Conservation (phyloP, 2,113 vertebrate genomes). For the Perca flavescens region DNA sequence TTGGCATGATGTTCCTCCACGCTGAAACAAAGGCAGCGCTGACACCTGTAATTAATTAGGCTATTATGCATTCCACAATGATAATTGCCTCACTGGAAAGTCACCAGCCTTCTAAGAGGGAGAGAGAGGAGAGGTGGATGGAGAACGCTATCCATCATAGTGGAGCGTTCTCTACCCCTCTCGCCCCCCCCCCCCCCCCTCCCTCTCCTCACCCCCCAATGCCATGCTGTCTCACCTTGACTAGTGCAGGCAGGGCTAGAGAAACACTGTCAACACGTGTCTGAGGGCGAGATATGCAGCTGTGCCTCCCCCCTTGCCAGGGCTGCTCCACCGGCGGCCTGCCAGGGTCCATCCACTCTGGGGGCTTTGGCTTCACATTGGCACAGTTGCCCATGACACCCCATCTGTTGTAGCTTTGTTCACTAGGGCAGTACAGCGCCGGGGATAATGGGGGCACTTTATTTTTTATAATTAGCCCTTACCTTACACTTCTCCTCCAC, state of each 20-base stretch:
- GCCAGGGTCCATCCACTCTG: constrained; percentile 73
- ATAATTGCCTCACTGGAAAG: constrained; percentile 99
- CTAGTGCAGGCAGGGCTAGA: constrained; percentile 76
- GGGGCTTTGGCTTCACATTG: constrained; percentile 74
- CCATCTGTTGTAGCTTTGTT: constrained; percentile 80
- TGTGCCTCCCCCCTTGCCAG: constrained; percentile 59
- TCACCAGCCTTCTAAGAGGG: constrained; percentile 93
- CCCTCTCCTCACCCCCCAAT: constrained; percentile 30
- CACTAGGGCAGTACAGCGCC: constrained; percentile 64
- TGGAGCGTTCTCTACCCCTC: constrained; percentile 71
- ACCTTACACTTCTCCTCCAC: constrained; percentile 68
- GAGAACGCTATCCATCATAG: constrained; percentile 93
- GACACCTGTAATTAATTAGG: constrained; percentile 99
- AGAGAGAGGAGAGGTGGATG: constrained; percentile 87
- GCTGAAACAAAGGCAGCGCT: constrained; percentile 94
- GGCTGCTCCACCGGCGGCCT: constrained; percentile 53
- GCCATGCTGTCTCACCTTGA: constrained; percentile 91
- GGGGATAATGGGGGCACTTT: constrained; percentile 76
- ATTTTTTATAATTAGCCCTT: constrained; percentile 81
- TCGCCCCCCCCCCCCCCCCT: constrained; percentile 12
- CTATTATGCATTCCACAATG: constrained; percentile 98
- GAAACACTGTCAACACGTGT: constrained; percentile 81
- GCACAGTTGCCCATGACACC: constrained; percentile 76
- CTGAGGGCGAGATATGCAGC: constrained; percentile 77
- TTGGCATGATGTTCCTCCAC: constrained; percentile 92